A percentile compares a stretch with the other conserved stretches of the same genome.
Conservation (phyloP, 2,888 invertebrate genomes). For the Sceliomorpha sp. region DNA sequence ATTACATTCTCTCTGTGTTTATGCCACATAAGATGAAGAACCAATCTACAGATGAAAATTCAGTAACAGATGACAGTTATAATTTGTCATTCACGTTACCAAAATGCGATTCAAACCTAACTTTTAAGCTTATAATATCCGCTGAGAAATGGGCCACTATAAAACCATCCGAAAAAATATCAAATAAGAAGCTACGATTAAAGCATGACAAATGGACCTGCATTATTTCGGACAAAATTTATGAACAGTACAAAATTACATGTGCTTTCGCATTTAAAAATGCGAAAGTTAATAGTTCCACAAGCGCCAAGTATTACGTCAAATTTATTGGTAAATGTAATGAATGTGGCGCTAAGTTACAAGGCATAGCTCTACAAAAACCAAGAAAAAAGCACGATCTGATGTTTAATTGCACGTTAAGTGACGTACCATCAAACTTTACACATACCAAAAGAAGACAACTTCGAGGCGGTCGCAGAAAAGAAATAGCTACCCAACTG, state of each 20-base stretch:
- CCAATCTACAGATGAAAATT: too few species aligned
- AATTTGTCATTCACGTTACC: neutral
- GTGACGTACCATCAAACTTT: slow-evolving; percentile 1
- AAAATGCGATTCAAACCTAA: neutral
- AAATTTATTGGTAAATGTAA: slow-evolving; percentile 16
- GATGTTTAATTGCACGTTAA: slow-evolving; percentile 28
- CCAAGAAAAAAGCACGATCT: slow-evolving; percentile 18
- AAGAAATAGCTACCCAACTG: slow-evolving; percentile 25
- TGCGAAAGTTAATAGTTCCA: slow-evolving; percentile 8
- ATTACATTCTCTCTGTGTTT: too few species aligned
- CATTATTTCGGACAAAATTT: slow-evolving; percentile 26
- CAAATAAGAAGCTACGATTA: slow-evolving; percentile 4
- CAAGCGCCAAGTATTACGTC: slow-evolving; percentile 17
- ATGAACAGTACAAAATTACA: slow-evolving; percentile 23
- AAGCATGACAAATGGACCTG: slow-evolving; percentile 20
- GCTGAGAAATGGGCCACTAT: slow-evolving; percentile 18
- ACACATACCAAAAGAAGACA: slow-evolving; percentile 17
- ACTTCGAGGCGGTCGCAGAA: slow-evolving; percentile 15
- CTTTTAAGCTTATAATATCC: slow-evolving; percentile 12
- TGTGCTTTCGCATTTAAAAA: slow-evolving; percentile 34
- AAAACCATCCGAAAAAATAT: slow-evolving; percentile 13
- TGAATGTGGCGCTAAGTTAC: slow-evolving; percentile 15
- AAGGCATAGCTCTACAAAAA: slow-evolving; percentile 14
- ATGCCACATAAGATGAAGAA: too few species aligned
- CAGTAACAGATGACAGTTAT: slow-evolving; percentile 1